Evolutionary conservation across 2,797 vertebrate species (phyloP).

Genomic region (Phaenicophaeus curvirostris): DNA sequence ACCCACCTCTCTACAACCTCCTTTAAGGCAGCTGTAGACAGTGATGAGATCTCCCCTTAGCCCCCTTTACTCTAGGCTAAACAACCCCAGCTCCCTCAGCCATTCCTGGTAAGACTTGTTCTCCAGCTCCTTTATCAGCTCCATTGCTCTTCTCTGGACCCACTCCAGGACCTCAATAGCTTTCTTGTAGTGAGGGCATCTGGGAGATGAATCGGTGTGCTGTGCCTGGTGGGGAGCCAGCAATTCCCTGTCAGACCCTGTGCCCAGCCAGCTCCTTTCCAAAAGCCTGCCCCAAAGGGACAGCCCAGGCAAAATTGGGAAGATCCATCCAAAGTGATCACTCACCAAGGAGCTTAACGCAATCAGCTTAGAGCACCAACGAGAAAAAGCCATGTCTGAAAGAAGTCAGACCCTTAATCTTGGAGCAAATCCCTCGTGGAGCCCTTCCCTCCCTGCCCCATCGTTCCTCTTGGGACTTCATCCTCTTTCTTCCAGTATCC

Average conservation of each 20-base stretch:
- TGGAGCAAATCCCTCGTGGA: neutral
- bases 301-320: neutral
- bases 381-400: neutral
- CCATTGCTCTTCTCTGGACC: too few species aligned
- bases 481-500: neutral
- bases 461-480: neutral
- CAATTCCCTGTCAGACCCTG: too few species aligned
- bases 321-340: fast-evolving
- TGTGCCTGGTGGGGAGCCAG: neutral
- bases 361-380: neutral
- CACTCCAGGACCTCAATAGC: too few species aligned
- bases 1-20: too few species aligned
- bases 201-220: fast-evolving
- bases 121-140: too few species aligned
- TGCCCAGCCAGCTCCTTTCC: neutral
- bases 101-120: too few species aligned
- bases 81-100: too few species aligned
- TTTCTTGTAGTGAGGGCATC: neutral
- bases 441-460: neutral
- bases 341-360: neutral
- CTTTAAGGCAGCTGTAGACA: too few species aligned
- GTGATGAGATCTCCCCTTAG: too few species aligned
- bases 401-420: neutral
- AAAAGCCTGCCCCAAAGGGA: neutral
- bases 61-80: too few species aligned